Evolutionary conservation across 2,113 vertebrate genomes (phyloP).

Genomic region (Aspidoscelis tigris): DNA sequence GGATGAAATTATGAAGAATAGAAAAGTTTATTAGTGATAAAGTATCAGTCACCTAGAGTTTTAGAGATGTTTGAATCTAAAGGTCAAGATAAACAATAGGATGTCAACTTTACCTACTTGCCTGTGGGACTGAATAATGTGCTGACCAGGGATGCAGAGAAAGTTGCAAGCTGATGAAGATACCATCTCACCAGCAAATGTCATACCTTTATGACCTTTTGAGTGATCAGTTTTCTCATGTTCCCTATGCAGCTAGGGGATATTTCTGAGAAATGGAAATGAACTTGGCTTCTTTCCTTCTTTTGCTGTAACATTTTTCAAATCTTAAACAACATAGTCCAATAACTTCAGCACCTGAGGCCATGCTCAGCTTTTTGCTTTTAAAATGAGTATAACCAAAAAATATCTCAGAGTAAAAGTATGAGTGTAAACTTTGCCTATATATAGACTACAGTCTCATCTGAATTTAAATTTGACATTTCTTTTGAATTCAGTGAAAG

Average conservation of each 20-base stretch:
- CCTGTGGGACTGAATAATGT: background rate
- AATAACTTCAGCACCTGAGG: background rate
- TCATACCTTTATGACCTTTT: background rate
- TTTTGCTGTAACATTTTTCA: background rate
- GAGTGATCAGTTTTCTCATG: background rate
- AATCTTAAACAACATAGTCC: background rate
- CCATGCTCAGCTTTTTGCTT: background rate
- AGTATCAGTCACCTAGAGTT: background rate
- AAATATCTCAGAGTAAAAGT: background rate
- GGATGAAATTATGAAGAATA: background rate
- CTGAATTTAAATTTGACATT: background rate
- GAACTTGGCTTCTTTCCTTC: background rate
- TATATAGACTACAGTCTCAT: no score
- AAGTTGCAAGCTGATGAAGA: background rate
- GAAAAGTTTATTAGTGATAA: background rate
- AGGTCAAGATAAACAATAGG: background rate
- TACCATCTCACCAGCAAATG: background rate
- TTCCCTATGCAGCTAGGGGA: background rate
- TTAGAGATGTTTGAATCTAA: background rate
- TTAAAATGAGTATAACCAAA: background rate
- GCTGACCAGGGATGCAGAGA: background rate
- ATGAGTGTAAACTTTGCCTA: background rate
- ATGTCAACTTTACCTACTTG: background rate
- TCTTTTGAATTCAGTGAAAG: no score
- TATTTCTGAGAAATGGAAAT: background rate